phyloP scores from a whole-genome alignment of 2,888 invertebrate genomes.

The Ornithoptera priamus region DNA sequence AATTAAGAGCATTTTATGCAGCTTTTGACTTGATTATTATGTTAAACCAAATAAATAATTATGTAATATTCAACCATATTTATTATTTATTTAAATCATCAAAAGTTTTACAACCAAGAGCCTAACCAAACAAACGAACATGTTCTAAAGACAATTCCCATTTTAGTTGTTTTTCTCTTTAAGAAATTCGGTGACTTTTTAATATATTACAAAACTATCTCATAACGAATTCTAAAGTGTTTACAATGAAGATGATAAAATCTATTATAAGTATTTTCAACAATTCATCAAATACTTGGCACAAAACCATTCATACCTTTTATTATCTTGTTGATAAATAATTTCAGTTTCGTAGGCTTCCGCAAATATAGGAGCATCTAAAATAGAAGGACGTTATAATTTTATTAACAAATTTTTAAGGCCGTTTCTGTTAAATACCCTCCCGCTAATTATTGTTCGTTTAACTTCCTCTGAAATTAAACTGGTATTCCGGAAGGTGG shows the following conservation, averaged over 20 bases:
- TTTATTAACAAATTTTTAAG: constrained; percentile 20
- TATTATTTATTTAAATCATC: too few species aligned
- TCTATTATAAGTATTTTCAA: not conserved
- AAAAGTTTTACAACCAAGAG: not conserved
- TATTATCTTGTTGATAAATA: constrained; percentile 48
- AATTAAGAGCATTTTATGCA: not conserved
- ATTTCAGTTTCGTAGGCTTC: constrained; percentile 45
- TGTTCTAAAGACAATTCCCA: too few species aligned
- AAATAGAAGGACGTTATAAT: constrained; percentile 36
- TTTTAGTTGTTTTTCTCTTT: not conserved
- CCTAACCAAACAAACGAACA: not conserved
- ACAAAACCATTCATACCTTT: constrained; percentile 47
- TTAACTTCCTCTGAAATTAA: constrained; percentile 8
- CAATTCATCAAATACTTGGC: not conserved
- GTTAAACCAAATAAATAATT: not conserved
- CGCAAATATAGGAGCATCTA: constrained; percentile 57
- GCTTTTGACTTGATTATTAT: not conserved
- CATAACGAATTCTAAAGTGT: not conserved
- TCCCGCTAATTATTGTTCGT: constrained; percentile 18
- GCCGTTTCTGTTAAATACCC: constrained; percentile 23
- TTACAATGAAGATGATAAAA: not conserved
- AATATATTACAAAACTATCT: not conserved
- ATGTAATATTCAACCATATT: too few species aligned
- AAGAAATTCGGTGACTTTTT: not conserved
- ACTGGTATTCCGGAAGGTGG: not conserved